Percentiles rank a stretch among this genome's conserved stretches.
These are phyloP conservation scores for Micoletzkya japonica DNA, from an alignment of 2,888 invertebrate genomes.

Conservation along the genomic window DNA sequence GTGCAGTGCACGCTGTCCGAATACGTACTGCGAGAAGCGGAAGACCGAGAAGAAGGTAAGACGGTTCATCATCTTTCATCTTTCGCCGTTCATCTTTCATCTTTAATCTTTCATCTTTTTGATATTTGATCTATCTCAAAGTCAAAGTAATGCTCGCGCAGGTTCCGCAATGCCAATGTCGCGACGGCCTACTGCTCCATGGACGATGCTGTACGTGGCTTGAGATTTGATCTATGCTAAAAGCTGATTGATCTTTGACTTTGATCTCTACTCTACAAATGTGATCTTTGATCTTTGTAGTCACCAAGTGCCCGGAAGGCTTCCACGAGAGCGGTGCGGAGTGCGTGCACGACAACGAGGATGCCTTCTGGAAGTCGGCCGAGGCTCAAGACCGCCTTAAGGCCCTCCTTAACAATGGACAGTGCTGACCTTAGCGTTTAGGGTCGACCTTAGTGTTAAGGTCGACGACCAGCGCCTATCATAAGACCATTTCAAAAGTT, in stretches of 20 bases:
- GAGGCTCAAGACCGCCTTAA: conserved; percentile 56
- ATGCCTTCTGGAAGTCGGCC: conserved; percentile 54
- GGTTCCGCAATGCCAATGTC: conserved; percentile 59
- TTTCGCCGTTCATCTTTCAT: no score
- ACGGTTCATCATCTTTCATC: background rate
- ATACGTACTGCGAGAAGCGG: conserved; percentile 56
- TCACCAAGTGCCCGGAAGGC: conserved; percentile 54
- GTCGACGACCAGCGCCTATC: no score
- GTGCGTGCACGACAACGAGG: conserved; percentile 59
- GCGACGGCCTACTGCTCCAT: conserved; percentile 55
- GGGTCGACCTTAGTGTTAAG: no score
- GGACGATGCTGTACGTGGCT: conserved; percentile 57
- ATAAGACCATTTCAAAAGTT: no score
- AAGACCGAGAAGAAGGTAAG: conserved; percentile 28
- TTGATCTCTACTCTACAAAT: background rate
- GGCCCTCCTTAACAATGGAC: conserved; percentile 51
- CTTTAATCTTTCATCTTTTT: background rate
- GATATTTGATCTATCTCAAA: background rate
- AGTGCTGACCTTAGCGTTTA: conserved; percentile 36
- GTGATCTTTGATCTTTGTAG: conserved; percentile 36
- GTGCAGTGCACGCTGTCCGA: conserved; percentile 55
- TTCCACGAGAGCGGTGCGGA: conserved; percentile 57
- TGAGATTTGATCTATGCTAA: background rate
- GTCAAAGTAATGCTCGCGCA: conserved; percentile 36
- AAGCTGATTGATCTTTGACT: background rate